A percentile compares a stretch with the other conserved stretches of the same genome.
phyloP scores from a whole-genome alignment of 2,888 invertebrate genomes.

The Chaitophorus viminalis region DNA sequence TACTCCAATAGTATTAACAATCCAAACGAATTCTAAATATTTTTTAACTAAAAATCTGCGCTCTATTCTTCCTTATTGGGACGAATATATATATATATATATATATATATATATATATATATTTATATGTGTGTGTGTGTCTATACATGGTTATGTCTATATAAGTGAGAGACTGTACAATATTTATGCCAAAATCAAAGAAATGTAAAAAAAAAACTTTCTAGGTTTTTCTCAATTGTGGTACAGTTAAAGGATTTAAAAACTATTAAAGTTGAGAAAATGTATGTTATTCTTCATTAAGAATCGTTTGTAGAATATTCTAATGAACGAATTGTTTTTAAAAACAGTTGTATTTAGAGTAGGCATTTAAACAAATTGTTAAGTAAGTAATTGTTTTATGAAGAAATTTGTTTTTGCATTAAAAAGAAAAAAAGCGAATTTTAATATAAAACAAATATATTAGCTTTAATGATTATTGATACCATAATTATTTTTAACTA shows the following conservation, averaged over 20 bases:
- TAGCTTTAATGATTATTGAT: neutral
- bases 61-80: neutral
- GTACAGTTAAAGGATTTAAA: neutral
- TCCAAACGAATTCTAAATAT: slow-evolving; percentile 7
- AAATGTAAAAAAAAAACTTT: slow-evolving; percentile 16
- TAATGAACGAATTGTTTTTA: slow-evolving; percentile 25
- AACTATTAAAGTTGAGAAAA: neutral
- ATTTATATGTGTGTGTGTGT: no score
- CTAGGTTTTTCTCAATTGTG: slow-evolving; percentile 17
- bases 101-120: no score
- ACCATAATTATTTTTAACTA: neutral
- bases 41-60: neutral
- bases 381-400: neutral
- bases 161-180: neutral
- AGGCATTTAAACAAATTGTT: neutral
- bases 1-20: neutral
- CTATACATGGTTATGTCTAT: neutral
- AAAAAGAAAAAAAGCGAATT: neutral
- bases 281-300: slow-evolving; percentile 15
- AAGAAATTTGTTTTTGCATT: neutral
- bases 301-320: slow-evolving; percentile 12
- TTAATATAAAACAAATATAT: no score
- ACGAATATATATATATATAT: neutral
- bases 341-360: slow-evolving; percentile 2
- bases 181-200: slow-evolving; percentile 30